Evolutionary conservation across 1,140 invertebrate species (phyloP), one percentile per base, ranked within the genome.

Genomic region (Zophobas morio): DNA sequence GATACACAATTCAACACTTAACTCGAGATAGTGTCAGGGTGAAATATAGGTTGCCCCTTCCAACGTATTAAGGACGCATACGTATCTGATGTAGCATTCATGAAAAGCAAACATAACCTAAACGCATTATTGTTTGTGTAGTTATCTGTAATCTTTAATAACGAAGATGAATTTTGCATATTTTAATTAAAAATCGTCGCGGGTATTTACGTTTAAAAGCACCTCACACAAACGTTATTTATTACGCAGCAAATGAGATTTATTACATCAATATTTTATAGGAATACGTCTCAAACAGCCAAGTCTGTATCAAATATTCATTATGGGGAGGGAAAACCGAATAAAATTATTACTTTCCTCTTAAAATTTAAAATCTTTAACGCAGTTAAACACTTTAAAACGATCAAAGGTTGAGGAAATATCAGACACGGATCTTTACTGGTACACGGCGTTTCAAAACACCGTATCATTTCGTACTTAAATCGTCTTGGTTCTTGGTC

Each of bases 31-130:
- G 6, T 46, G 42, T 8, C 6, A 8, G 42, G 3, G 42, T 8
- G 6, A 46, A 46, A 46, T 46, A 8, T 46, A 8, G 42, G 3
- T 46, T 20, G 20, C 20, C 20, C 20, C 20, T 20, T 20, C 20
- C 20, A 20, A 20, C 20, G 20, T 20, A 20, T 20, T 20, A 20
- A 20, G 20, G 20, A 20, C 20, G 20, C 20, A 20, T 46, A 46
- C 6, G 34, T 56, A 32, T 32, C 54, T 35, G 1, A 33, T 56
- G 54, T 56, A 35, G 54, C 54, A 56, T 20, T 33, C 54, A 33
- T 56, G 32, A 56, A 56, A 56, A 1, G n/a, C 54, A 56, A 56
- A 56, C 5, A 56, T 56, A 20, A 6, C n/a, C 54, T 35, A 6
- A 33, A 56, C 42, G 42, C 42, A 46, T 46, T 46, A 46, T 46